Evolutionary conservation across 2,888 invertebrate species (phyloP), one percentile per base, ranked within the genome.

Genomic region (Empis livida): DNA sequence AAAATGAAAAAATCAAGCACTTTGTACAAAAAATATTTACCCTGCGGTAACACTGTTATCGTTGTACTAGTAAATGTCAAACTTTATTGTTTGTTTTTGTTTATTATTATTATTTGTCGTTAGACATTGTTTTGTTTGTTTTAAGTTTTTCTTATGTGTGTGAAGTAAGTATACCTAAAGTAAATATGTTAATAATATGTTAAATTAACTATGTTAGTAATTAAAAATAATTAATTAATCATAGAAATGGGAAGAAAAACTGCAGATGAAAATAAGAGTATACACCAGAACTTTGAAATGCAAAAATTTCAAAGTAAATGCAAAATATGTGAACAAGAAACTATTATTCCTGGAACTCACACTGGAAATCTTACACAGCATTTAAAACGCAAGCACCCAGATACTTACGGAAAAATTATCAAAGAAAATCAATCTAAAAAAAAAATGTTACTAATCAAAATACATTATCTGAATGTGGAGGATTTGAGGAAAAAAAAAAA

Each of bases 361-460:
- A 42, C 42, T 27, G 42, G 42, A 5, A 42, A 27, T 42, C n/a
- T 42, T n/a, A 27, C 42, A 27, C 27, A 42, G n/a, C 27, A 27
- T 42, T 42, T 42, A 42, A 42, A 42, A 42, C 42, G 27, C 10
- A 42, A 42, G 23, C 42, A 32, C n/a, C n/a, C n/a, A 27, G 42
- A 42, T 27, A 27, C 27, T n/a, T 42, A 42, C 42, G 23, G 23
- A 42, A 42, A 42, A 23, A 42, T 27, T 42, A 11, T 27, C 11
- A 27, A 27, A 27, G 42, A 42, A 23, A 42, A 42, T 27, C 23
- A 42, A 42, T 23, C 5, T 23, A 23, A 42, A 23, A 5, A 42
- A 32, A 32, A 32, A 32, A 13, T 32, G 32, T 13, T 13, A 5
- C 32, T 32, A 32, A n/a, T 32, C 32, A 35, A 35, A 35, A 32